These are phyloP conservation scores for Galemys pyrenaicus DNA, from an alignment of 2,113 vertebrate species.

Conservation along the genomic window DNA sequence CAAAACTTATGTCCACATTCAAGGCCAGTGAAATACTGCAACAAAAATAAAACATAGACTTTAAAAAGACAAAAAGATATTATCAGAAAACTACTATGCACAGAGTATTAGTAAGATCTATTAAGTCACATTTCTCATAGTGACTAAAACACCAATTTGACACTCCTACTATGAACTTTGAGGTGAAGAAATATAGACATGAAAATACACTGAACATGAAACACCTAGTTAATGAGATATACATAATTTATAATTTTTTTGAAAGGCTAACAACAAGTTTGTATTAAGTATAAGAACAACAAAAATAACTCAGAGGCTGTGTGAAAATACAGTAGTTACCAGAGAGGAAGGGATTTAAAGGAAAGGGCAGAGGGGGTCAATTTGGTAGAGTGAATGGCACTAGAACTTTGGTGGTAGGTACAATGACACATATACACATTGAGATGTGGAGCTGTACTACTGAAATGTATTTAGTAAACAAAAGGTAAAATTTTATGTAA, in stretches of 20 bases:
- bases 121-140: neutral
- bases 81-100: neutral
- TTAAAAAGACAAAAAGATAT: slow-evolving; percentile 54
- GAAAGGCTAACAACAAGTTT: neutral
- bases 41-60: slow-evolving; percentile 69
- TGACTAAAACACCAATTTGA: slow-evolving; percentile 3
- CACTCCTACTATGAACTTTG: slow-evolving; percentile 37
- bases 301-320: no score
- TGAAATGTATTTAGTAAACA: no score
- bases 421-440: no score
- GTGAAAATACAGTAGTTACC: no score
- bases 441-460: no score
- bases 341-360: no score
- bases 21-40: slow-evolving; percentile 98
- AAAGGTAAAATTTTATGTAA: no score
- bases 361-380: no score
- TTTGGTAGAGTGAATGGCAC: no score
- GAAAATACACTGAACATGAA: slow-evolving; percentile 5
- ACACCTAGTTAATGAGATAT: slow-evolving; percentile 12
- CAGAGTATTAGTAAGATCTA: neutral
- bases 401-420: no score
- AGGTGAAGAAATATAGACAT: slow-evolving; percentile 12
- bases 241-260: slow-evolving; percentile 8
- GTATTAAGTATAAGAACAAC: neutral
- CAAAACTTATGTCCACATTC: slow-evolving; percentile 99